A percentile compares a stretch with the other conserved stretches of the same genome.
Evolutionary conservation across 2,797 vertebrate species (phyloP).

Genomic region (Sebastes matsubarae): DNA sequence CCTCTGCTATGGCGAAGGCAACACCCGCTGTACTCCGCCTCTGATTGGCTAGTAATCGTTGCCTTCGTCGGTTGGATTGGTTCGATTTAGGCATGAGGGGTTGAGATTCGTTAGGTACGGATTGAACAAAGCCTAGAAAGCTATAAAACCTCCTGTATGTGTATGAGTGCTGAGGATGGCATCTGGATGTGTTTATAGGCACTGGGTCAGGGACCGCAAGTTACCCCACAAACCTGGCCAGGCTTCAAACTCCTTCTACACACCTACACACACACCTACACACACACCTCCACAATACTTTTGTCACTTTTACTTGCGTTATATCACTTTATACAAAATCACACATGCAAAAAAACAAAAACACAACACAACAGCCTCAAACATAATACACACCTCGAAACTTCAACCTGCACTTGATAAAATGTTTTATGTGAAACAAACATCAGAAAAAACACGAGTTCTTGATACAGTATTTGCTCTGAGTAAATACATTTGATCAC

Average conservation of each 20-base stretch:
- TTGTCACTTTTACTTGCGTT: slow-evolving; percentile 28
- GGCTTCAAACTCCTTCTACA: slow-evolving; percentile 31
- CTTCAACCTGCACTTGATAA: background rate
- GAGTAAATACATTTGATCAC: background rate
- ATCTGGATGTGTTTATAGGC: slow-evolving; percentile 70
- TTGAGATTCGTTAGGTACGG: no score
- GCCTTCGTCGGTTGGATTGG: no score
- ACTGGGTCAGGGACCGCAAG: slow-evolving; percentile 68
- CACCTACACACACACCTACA: background rate
- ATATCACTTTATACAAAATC: slow-evolving; percentile 37
- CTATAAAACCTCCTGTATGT: slow-evolving; percentile 50
- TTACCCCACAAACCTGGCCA: slow-evolving; percentile 54
- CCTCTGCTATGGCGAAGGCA: no score
- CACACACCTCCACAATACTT: background rate
- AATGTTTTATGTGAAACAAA: background rate
- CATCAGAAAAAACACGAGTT: background rate
- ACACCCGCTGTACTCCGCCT: no score
- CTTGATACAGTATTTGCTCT: background rate
- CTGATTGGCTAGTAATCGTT: no score
- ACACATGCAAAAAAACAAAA: slow-evolving; percentile 23
- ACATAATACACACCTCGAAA: background rate
- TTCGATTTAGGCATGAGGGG: no score
- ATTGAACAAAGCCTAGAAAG: slow-evolving; percentile 17
- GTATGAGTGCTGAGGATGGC: slow-evolving; percentile 28
- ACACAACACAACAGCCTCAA: slow-evolving; percentile 9